phyloP scores from a whole-genome alignment of 2,113 vertebrate species.

The Columbina picui region DNA sequence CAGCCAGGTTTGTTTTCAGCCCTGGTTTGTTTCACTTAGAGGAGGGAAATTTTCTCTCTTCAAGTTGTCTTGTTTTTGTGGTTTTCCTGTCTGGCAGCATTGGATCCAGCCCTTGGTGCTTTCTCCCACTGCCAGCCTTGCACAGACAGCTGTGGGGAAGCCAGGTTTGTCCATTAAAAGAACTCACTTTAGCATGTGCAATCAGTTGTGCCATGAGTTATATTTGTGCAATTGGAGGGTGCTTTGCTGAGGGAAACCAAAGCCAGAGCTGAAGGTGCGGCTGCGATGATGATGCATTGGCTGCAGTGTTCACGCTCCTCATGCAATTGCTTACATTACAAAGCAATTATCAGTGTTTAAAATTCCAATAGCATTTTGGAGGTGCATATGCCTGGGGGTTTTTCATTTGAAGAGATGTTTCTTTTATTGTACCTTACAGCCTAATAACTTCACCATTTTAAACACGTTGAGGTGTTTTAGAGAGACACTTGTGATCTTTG shows the following conservation, averaged over 20 bases:
- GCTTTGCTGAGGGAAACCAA: background rate
- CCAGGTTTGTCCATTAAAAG: background rate
- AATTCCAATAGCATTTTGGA: conserved; percentile 25
- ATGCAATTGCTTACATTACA: conserved; percentile 43
- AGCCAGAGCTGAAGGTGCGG: background rate
- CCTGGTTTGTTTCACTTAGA: background rate
- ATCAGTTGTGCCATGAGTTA: background rate
- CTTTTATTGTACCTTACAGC: conserved; percentile 44
- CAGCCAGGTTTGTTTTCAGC: background rate
- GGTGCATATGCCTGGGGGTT: background rate
- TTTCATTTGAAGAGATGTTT: conserved; percentile 19
- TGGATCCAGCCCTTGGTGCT: background rate
- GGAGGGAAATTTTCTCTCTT: background rate
- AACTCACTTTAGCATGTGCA: background rate
- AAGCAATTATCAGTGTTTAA: conserved; percentile 47
- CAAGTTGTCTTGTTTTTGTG: background rate
- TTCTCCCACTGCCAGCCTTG: background rate
- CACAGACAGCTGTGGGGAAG: background rate
- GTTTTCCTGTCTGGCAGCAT: background rate
- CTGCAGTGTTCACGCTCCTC: background rate
- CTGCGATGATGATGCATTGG: background rate
- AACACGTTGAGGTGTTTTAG: background rate
- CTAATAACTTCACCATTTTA: background rate
- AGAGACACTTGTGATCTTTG: conserved; percentile 20
- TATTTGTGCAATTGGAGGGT: background rate